Conservation (phyloP, 1,140 invertebrate species). For the Cyrtorhinus lividipennis region DNA sequence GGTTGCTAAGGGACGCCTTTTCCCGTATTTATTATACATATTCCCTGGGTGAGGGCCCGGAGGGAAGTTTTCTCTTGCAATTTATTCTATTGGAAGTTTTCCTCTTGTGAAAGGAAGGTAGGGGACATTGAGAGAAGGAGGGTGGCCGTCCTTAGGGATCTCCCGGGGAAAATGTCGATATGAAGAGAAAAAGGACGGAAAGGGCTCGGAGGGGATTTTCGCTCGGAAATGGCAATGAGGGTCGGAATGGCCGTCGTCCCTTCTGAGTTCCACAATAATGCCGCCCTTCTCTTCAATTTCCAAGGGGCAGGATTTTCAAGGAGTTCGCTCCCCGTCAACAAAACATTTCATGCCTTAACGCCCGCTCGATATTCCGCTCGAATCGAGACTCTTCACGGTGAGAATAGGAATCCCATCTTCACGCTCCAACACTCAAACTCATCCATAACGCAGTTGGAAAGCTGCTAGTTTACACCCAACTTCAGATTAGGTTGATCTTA, state of each 20-base stretch:
- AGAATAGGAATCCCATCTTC: no score
- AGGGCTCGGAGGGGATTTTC: not conserved
- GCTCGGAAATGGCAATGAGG: conserved; percentile 1
- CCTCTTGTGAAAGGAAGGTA: not conserved
- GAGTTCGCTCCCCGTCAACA: not conserved
- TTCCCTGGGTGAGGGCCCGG: not conserved
- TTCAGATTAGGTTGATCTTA: no score
- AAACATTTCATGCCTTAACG: not conserved
- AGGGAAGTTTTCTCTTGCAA: conserved; percentile 5
- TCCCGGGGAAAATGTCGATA: not conserved
- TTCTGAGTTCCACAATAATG: not conserved
- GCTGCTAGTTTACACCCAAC: no score
- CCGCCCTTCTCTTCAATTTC: not conserved
- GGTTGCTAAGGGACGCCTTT: conserved; percentile 1
- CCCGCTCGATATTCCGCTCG: not conserved
- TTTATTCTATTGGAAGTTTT: conserved; percentile 12
- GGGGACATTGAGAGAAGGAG: not conserved
- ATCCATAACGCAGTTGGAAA: no score
- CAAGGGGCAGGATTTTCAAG: not conserved
- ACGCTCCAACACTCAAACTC: no score
- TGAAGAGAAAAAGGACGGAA: not conserved
- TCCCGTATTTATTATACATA: conserved; percentile 11
- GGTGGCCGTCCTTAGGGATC: not conserved
- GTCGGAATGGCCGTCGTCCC: conserved; percentile 10
- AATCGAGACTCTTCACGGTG: no score